Percentiles rank a stretch among this genome's conserved stretches.
phyloP scores from a whole-genome alignment of 2,888 invertebrate genomes.

The Pandemis cinnamomeana region DNA sequence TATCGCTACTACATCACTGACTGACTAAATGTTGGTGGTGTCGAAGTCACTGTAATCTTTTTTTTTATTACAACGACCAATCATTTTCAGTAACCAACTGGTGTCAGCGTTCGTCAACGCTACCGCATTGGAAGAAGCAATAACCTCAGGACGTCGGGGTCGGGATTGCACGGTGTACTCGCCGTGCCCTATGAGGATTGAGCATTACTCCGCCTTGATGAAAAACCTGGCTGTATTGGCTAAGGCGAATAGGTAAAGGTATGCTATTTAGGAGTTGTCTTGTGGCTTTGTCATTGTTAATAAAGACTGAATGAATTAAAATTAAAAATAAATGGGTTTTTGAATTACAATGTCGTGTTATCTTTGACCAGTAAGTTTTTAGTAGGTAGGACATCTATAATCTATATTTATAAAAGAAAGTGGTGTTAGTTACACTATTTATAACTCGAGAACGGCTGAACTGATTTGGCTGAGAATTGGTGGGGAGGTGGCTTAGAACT shows the following conservation, averaged over 20 bases:
- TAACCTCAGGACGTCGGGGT: slow-evolving; percentile 1
- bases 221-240: slow-evolving; percentile 50
- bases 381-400: no score
- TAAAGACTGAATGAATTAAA: slow-evolving; percentile 19
- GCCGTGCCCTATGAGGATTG: background rate
- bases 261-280: background rate
- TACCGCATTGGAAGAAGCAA: slow-evolving; percentile 12
- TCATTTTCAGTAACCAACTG: background rate
- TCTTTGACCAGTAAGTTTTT: no score
- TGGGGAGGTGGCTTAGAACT: no score
- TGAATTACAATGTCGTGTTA: background rate
- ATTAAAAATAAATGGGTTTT: background rate
- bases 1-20: no score
- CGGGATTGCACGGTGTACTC: slow-evolving; percentile 8
- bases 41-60: background rate
- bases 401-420: no score
- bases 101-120: slow-evolving; percentile 3
- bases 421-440: no score
- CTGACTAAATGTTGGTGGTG: background rate
- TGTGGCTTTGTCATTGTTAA: slow-evolving; percentile 9
- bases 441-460: no score
- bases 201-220: slow-evolving; percentile 50
- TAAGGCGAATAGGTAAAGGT: slow-evolving; percentile 9
- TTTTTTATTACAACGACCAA: background rate
- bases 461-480: no score